These are phyloP conservation scores for Druon quercuslanigerum DNA, from an alignment of 1,140 invertebrate species.

Conservation along the genomic window DNA sequence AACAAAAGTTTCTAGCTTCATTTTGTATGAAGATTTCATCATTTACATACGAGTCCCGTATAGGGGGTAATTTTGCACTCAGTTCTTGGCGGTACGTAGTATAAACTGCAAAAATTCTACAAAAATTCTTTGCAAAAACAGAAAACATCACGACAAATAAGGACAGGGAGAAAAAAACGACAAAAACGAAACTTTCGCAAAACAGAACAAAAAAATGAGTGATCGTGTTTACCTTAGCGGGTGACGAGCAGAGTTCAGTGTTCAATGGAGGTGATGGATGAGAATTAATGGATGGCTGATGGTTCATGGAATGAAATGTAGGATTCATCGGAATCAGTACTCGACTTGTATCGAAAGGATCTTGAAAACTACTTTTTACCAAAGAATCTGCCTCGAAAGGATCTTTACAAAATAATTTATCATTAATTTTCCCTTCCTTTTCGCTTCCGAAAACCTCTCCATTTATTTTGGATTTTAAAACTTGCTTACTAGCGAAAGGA, in stretches of 20 bases:
- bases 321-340: conserved; percentile 56
- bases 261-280: conserved; percentile 57
- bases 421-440: background rate
- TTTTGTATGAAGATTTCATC: too few species aligned
- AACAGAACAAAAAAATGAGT: conserved; percentile 57
- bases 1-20: too few species aligned
- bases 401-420: conserved; percentile 30
- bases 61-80: too few species aligned
- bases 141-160: conserved; percentile 21
- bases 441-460: background rate
- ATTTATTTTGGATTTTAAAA: conserved; percentile 4
- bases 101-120: background rate
- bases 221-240: conserved; percentile 66
- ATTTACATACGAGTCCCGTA: too few species aligned
- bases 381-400: conserved; percentile 18
- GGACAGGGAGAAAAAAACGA: background rate
- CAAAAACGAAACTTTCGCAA: conserved; percentile 28
- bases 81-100: conserved; percentile 52
- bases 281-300: conserved; percentile 49
- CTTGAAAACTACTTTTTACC: conserved; percentile 37
- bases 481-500: conserved; percentile 41
- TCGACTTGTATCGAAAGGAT: conserved; percentile 68
- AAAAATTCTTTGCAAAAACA: conserved; percentile 32
- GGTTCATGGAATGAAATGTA: conserved; percentile 50
- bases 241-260: conserved; percentile 62